phyloP scores from a whole-genome alignment of 2,113 vertebrate genomes.

The Rhinopomastus cyanomelas region DNA sequence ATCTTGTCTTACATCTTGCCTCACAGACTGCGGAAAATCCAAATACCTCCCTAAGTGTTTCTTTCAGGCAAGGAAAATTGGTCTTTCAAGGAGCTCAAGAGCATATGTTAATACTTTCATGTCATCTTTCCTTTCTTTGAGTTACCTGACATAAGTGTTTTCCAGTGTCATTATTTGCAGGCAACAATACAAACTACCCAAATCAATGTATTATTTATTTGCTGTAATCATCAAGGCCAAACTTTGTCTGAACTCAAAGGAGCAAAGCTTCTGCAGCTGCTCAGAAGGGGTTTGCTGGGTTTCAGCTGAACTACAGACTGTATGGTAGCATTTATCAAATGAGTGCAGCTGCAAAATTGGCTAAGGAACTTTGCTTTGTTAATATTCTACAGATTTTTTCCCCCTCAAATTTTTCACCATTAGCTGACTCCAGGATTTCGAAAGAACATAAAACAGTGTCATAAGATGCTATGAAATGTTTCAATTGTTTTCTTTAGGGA shows the following conservation, averaged over 20 bases:
- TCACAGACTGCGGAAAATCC: not conserved
- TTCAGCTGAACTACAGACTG: not conserved
- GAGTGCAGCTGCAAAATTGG: not conserved
- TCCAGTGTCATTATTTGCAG: not conserved
- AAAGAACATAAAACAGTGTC: not conserved
- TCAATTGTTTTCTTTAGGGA: conserved; percentile 26
- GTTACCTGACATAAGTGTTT: not conserved
- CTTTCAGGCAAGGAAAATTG: not conserved
- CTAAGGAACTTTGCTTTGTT: not conserved
- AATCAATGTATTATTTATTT: not conserved
- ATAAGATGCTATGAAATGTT: conserved; percentile 5
- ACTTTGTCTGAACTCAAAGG: not conserved
- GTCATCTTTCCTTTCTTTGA: not conserved
- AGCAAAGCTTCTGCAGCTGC: not conserved
- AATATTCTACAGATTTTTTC: not conserved
- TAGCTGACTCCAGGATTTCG: conserved; percentile 10
- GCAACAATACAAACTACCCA: not conserved
- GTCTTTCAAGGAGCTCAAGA: not conserved
- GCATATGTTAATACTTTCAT: not conserved
- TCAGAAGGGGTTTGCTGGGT: not conserved
- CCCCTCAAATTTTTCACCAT: not conserved
- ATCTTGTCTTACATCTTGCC: not conserved
- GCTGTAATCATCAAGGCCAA: not conserved
- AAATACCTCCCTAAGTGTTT: not conserved
- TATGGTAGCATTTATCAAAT: not conserved